Base-by-base conservation (phyloP, 2,888 invertebrate species). In the Formica aserva region DNA sequence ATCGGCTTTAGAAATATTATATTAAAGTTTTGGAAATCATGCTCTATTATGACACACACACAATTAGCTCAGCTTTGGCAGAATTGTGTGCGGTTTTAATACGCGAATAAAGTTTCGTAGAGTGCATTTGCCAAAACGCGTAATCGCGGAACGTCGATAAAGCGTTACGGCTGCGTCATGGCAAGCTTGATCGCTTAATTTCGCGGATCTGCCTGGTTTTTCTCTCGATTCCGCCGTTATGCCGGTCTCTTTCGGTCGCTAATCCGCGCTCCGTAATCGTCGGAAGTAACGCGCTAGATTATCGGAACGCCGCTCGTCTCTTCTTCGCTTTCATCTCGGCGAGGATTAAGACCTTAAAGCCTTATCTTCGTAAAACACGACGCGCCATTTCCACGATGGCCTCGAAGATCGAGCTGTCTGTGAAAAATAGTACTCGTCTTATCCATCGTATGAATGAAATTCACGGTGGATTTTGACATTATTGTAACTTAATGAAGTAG, bases 311-410 rank as follows among this genome's bases (percentile, higher is more conserved):
- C 77, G 67, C 60, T 80, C 85, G 82, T 69, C 26, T 75, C 66
- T 18, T 32, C 35, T 62, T 18, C 67, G 45, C 55, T 81, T 66
- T 62, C 69, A 69, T 69, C 82, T 69, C 82, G 57, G 45, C 76
- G 41, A 80, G 90, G 90, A 91, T 91, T 91, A 91, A 89, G 87
- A 88, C 91, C 86, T 89, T 89, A 86, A 88, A 88, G 86, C 85
- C 90, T 91, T 91, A 91, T 91, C 91, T 88, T 85, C 81, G 84
- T 83, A 83, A 86, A 91, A 91, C 91, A 91, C 89, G 88, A 85
- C 80, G 80, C 87, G 82, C 84, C 67, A 60, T 82, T 83, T 76
- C 71, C 72, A 76, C 82, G 81, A 41, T 45, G 35, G 62, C 77
- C 60, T 41, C 78, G 71, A 57, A 66, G n/a, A 77, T 77, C 55